phyloP scores from a whole-genome alignment of 2,797 vertebrate genomes.

The Muscicapa striata region DNA sequence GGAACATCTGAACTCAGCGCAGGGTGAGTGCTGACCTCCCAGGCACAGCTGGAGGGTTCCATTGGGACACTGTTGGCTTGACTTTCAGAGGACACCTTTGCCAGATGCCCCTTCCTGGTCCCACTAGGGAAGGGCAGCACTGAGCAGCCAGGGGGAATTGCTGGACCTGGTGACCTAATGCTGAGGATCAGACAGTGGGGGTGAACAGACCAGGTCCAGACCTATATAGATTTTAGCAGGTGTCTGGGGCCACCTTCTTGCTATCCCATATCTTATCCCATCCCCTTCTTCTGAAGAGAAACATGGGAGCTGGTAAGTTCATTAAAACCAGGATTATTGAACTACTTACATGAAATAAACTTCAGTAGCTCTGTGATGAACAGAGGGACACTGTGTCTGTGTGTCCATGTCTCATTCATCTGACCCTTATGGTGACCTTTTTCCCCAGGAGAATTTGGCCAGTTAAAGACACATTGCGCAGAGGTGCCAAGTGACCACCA shows the following conservation, averaged over 20 bases:
- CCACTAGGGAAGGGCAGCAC: neutral
- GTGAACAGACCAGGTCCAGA: neutral
- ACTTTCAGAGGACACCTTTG: neutral
- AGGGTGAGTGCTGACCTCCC: neutral
- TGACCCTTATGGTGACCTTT: neutral
- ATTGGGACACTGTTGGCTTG: rapidly evolving
- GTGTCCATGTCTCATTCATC: rapidly evolving
- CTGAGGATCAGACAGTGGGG: neutral
- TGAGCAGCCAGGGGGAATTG: rapidly evolving
- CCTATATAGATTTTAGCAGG: neutral
- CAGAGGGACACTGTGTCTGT: neutral
- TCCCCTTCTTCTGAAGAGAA: neutral
- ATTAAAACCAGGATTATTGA: neutral
- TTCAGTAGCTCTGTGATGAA: neutral
- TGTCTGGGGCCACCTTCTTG: neutral
- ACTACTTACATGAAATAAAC: neutral
- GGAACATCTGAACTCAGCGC: neutral
- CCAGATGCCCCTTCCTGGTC: neutral
- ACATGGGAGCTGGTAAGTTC: neutral
- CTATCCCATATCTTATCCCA: neutral
- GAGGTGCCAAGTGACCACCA: neutral
- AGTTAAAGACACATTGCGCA: rapidly evolving
- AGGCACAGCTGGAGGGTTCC: rapidly evolving
- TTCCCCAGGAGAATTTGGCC: neutral
- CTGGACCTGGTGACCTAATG: neutral